phyloP scores from a whole-genome alignment of 2,888 invertebrate species.

The Oxytorus armatus region DNA sequence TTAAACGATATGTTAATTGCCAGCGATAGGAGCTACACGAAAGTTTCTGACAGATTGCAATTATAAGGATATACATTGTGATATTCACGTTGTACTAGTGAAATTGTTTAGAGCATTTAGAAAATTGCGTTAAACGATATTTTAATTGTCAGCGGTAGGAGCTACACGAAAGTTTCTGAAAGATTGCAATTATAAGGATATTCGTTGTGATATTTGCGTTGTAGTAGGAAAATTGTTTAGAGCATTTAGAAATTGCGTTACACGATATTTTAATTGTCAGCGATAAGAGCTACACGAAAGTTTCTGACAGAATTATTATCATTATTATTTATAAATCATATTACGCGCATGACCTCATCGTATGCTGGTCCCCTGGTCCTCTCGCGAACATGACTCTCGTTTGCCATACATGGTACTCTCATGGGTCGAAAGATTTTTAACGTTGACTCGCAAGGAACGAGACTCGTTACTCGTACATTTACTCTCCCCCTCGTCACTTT shows the following conservation, averaged over 20 bases:
- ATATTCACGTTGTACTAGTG: no score
- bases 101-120: no score
- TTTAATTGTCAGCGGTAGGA: no score
- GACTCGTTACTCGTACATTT: conserved; percentile 50
- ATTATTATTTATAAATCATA: conserved; percentile 39
- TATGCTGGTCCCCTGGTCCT: conserved; percentile 30
- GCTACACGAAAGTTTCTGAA: no score
- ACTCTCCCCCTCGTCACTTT: conserved; percentile 64
- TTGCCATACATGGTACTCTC: conserved; percentile 63
- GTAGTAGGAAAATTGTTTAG: no score
- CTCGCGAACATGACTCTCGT: conserved; percentile 28
- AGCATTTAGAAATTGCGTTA: background rate
- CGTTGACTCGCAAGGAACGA: conserved; percentile 27
- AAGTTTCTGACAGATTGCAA: no score
- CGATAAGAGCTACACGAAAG: no score
- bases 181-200: background rate
- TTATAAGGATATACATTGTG: no score
- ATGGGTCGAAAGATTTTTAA: conserved; percentile 61
- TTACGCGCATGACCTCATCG: conserved; percentile 42
- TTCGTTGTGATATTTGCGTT: background rate
- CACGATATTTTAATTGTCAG: background rate
- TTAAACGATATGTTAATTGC: no score
- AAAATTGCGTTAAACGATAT: no score
- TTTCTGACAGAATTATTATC: background rate
- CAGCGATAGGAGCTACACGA: no score